These are phyloP conservation scores for Thomomys bottae DNA, from an alignment of 2,113 vertebrate species.

Conservation along the genomic window DNA sequence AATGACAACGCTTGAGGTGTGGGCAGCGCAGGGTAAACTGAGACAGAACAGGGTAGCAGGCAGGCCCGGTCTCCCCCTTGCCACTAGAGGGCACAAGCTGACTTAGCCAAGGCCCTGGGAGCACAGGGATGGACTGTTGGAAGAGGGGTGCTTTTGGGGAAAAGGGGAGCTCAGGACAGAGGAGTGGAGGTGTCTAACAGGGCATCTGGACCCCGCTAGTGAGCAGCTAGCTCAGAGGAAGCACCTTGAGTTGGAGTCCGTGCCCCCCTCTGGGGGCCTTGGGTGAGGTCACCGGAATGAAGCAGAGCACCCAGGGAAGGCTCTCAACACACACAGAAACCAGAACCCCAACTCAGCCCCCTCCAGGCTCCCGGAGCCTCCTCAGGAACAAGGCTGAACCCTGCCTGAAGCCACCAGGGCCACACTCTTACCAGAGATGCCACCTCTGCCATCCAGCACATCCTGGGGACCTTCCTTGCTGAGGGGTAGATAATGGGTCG, in stretches of 20 bases:
- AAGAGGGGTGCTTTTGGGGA: too few species aligned
- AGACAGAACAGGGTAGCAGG: neutral
- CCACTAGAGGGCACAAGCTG: slow-evolving; percentile 67
- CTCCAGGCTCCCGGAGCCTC: slow-evolving; percentile 1
- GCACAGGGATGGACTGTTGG: neutral
- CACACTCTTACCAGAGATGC: slow-evolving; percentile 76
- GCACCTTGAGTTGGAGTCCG: neutral
- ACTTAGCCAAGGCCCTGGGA: neutral
- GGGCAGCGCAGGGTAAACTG: slow-evolving; percentile 33
- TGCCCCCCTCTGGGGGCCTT: neutral
- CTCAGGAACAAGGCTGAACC: neutral
- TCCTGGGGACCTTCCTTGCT: slow-evolving; percentile 74
- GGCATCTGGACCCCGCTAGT: neutral
- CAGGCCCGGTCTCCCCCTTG: slow-evolving; percentile 11
- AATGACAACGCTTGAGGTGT: neutral
- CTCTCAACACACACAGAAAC: neutral
- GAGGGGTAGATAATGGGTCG: slow-evolving; percentile 70
- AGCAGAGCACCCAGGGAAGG: neutral
- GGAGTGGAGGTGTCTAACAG: neutral
- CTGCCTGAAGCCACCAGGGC: slow-evolving; percentile 15
- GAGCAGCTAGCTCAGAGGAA: neutral
- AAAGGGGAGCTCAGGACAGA: neutral
- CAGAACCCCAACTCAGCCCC: neutral
- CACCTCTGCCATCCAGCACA: slow-evolving; percentile 76
- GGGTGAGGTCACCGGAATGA: neutral